Evolutionary conservation across 2,797 vertebrate genomes (phyloP), one percentile per base, ranked within the genome.

Genomic region (Parauchenoglanis punctatus): DNA sequence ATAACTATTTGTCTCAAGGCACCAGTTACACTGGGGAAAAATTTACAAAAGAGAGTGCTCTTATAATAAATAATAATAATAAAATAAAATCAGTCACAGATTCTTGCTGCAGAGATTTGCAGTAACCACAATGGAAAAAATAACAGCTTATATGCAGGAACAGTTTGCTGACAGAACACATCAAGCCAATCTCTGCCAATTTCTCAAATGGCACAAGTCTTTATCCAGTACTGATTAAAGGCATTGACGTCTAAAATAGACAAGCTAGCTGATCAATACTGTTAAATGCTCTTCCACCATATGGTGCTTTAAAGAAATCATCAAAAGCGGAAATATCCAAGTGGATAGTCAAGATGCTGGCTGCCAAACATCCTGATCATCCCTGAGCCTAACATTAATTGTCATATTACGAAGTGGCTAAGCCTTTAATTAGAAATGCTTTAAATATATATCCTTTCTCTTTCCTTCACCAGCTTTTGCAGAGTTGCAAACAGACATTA

Each of bases 401-500:
- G 56, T 40, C 56, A 78, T 78, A 15, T 20, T 4, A 7, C 17
- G 7, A 18, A 18, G 3, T 20, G 15, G 5, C 28, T 31, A 13
- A 81, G 10, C 10, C 31, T 81, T 81, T 81, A 4, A 25, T 40
- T 61, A 7, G 1, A 3, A 12, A 72, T 49, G 11, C 25, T 52
- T 59, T 52, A 11, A 72, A 31, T 31, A 67, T 49, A 5, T 7
- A 46, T 44, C 23, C 46, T 31, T 31, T 81, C 54, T 75, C 54
- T 67, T 70, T 76, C 35, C 8, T 86, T 35, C 3, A 35, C n/a
- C 83, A 97, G 98, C 98, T 23, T 99, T 99, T 91, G 98, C 98
- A 0, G 98, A 99, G 91, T 94, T 97, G 88, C 96, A 97, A 93
- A 97, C 95, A 0, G 96, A 96, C 89, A 97, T 96, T 92, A 97